A percentile compares a stretch with the other conserved stretches of the same genome.
Conservation (phyloP, 2,113 vertebrate genomes). For the Glaucidium brasilianum region DNA sequence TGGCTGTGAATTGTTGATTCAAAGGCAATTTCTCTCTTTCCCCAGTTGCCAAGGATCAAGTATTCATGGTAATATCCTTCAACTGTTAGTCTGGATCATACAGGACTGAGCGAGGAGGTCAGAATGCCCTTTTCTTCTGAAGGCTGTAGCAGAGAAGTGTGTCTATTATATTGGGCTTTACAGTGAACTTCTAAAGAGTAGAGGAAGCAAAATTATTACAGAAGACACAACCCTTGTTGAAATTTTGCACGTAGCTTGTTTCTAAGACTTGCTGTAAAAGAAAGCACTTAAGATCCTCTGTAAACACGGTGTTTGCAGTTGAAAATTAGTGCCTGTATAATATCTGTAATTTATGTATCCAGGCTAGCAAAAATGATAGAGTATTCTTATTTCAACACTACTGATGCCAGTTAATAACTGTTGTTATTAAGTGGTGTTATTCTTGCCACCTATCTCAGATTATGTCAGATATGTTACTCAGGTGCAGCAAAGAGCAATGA, state of each 20-base stretch:
- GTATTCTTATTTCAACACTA: neutral
- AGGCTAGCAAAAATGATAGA: neutral
- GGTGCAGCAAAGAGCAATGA: neutral
- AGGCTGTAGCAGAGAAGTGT: neutral
- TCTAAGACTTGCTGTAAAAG: neutral
- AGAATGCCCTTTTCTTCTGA: neutral
- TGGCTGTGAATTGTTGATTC: neutral
- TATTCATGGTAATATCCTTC: conserved; percentile 2
- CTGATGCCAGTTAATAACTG: neutral
- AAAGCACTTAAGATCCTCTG: neutral
- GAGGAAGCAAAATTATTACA: neutral
- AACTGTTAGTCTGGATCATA: neutral
- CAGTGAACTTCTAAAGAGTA: neutral
- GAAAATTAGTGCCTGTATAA: neutral
- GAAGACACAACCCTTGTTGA: neutral
- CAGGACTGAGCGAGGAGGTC: neutral
- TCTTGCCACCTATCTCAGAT: neutral
- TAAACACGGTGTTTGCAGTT: neutral
- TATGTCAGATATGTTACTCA: neutral
- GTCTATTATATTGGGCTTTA: neutral
- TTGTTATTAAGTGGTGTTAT: neutral
- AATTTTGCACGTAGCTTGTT: neutral
- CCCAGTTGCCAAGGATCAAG: neutral
- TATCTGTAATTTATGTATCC: neutral
- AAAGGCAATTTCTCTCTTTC: neutral